Conservation (phyloP, 2,888 invertebrate species). For the Drosophila subquinaria region DNA sequence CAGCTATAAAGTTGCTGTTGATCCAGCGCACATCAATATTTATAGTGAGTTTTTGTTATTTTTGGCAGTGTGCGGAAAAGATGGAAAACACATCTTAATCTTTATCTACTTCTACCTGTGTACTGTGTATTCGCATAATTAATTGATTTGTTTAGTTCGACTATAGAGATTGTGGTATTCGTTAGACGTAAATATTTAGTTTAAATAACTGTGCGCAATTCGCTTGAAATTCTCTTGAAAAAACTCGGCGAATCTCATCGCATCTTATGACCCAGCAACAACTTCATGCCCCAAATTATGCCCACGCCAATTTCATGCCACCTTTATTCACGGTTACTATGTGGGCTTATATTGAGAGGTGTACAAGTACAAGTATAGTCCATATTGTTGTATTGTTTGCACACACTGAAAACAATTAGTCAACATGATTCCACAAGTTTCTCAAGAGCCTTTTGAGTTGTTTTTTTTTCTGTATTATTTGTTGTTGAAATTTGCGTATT, state of each 20-base stretch:
- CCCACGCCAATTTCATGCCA: slow-evolving; percentile 43
- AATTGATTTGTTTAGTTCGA: slow-evolving; percentile 79
- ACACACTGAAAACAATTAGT: slow-evolving; percentile 65
- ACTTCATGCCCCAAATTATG: slow-evolving; percentile 54
- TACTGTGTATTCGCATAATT: slow-evolving; percentile 58
- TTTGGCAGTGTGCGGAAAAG: slow-evolving; percentile 65
- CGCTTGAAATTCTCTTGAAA: slow-evolving; percentile 57
- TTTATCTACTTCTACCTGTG: slow-evolving; percentile 44
- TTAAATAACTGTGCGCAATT: slow-evolving; percentile 69
- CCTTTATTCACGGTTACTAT: slow-evolving; percentile 47
- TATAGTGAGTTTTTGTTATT: slow-evolving; percentile 69
- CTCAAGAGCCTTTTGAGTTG: slow-evolving; percentile 51
- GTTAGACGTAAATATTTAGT: slow-evolving; percentile 70
- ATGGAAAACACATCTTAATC: slow-evolving; percentile 43
- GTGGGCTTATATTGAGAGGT: slow-evolving; percentile 45
- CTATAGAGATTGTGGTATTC: slow-evolving; percentile 60
- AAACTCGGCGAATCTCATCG: slow-evolving; percentile 21
- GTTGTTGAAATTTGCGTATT: slow-evolving; percentile 43
- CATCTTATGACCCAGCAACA: slow-evolving; percentile 38
- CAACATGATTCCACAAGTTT: slow-evolving; percentile 73
- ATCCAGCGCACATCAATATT: slow-evolving; percentile 60
- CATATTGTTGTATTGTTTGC: slow-evolving; percentile 46
- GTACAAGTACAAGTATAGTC: slow-evolving; percentile 4
- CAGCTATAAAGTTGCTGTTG: slow-evolving; percentile 66
- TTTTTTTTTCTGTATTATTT: slow-evolving; percentile 26